A percentile compares a stretch with the other conserved stretches of the same genome.
Evolutionary conservation across 1,140 invertebrate genomes (phyloP).

Genomic region (Belonocnema kinseyi): DNA sequence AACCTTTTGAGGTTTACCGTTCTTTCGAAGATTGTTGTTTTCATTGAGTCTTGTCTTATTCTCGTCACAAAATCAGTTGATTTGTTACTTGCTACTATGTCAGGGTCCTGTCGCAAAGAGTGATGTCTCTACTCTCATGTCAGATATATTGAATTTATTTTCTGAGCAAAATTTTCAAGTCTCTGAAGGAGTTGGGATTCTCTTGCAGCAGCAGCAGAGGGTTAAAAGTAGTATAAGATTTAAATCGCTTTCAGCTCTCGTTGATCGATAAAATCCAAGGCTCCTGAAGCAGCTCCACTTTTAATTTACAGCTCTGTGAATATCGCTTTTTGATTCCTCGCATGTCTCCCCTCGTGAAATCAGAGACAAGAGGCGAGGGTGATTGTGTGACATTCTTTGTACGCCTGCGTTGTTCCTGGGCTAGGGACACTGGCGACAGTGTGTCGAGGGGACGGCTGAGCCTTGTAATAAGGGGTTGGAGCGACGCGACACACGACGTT

Average conservation of each 20-base stretch:
- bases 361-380: slow-evolving; percentile 24
- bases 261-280: background rate
- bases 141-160: no score
- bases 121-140: no score
- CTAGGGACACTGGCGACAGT: slow-evolving; percentile 8
- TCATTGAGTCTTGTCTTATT: no score
- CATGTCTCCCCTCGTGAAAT: slow-evolving; percentile 3
- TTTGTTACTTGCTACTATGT: background rate
- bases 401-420: slow-evolving; percentile 6
- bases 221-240: background rate
- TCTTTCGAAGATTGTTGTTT: background rate
- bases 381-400: slow-evolving; percentile 19
- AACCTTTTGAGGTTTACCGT: slow-evolving; percentile 18
- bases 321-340: slow-evolving; percentile 15
- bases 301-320: slow-evolving; percentile 11
- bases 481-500: slow-evolving; percentile 3
- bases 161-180: no score
- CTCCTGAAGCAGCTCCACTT: background rate
- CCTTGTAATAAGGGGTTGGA: slow-evolving; percentile 24
- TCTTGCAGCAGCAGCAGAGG: background rate
- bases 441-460: slow-evolving; percentile 19
- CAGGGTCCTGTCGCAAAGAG: no score
- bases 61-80: background rate
- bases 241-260: background rate
- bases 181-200: no score